phyloP scores from a whole-genome alignment of 1,140 invertebrate genomes.

The Drosophila paulistorum region DNA sequence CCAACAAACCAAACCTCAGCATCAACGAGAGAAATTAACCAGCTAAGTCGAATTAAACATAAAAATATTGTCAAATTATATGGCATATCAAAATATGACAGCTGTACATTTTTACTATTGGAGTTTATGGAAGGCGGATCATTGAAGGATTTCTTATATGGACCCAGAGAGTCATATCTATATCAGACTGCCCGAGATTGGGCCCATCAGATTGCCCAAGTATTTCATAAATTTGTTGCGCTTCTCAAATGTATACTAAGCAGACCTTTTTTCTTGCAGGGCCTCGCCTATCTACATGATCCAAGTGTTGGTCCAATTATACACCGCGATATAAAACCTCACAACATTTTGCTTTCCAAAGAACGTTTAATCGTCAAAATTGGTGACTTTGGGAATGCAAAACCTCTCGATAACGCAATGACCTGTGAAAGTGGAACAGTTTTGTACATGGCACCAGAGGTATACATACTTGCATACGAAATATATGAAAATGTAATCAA shows the following conservation, averaged over 20 bases:
- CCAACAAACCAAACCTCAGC: not conserved
- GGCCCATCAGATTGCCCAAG: constrained; percentile 94
- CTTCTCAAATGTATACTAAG: constrained; percentile 14
- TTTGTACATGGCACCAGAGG: constrained; percentile 99
- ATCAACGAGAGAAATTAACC: constrained; percentile 88
- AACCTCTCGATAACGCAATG: constrained; percentile 95
- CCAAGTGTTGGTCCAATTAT: constrained; percentile 97
- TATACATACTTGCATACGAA: constrained; percentile 16
- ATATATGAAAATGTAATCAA: too few species aligned
- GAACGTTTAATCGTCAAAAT: constrained; percentile 95
- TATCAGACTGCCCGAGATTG: constrained; percentile 96
- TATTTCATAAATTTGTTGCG: constrained; percentile 49
- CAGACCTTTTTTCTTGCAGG: constrained; percentile 83
- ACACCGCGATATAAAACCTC: constrained; percentile 97
- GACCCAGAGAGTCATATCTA: constrained; percentile 88
- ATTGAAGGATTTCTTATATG: constrained; percentile 95
- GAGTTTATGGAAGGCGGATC: constrained; percentile 98
- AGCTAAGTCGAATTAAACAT: constrained; percentile 94
- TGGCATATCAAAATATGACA: constrained; percentile 91
- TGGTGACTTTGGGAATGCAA: constrained; percentile 96
- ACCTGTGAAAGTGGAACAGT: constrained; percentile 97
- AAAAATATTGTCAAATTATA: constrained; percentile 96
- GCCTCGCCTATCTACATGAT: constrained; percentile 96
- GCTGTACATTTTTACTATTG: constrained; percentile 94
- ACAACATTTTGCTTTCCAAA: constrained; percentile 93